These are phyloP conservation scores for Pycnomerus fuliginosus DNA, from an alignment of 2,888 invertebrate species.

Conservation along the genomic window DNA sequence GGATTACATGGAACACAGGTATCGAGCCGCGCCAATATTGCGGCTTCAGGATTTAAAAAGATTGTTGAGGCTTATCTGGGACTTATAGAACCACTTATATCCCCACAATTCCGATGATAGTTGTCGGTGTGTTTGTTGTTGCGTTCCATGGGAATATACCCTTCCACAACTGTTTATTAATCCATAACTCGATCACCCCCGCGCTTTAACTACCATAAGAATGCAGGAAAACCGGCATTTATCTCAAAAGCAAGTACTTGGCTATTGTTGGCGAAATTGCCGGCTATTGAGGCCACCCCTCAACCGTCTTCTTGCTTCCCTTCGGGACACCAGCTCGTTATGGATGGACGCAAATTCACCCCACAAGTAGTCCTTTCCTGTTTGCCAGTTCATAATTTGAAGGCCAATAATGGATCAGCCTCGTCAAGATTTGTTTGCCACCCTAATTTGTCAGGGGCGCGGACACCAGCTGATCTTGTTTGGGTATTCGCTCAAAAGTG, in stretches of 20 bases:
- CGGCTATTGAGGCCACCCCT: conserved; percentile 29
- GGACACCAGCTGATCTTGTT: too few species aligned
- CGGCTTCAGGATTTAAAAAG: conserved; percentile 49
- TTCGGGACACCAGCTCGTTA: conserved; percentile 1
- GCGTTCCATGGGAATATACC: neutral
- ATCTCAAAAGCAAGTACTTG: conserved; percentile 2
- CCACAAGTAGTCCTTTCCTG: conserved; percentile 41
- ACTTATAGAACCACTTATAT: conserved; percentile 47
- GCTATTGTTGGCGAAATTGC: conserved; percentile 36
- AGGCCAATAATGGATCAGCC: conserved; percentile 1
- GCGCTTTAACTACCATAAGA: too few species aligned
- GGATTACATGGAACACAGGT: conserved; percentile 50
- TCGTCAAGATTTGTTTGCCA: neutral
- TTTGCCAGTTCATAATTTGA: conserved; percentile 33
- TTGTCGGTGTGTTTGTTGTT: conserved; percentile 14
- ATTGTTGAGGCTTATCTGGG: conserved; percentile 49
- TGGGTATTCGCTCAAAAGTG: too few species aligned
- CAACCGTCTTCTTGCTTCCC: conserved; percentile 8
- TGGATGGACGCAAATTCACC: conserved; percentile 19
- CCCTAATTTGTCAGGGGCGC: conserved; percentile 15
- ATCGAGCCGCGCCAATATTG: conserved; percentile 46
- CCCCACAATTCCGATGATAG: conserved; percentile 38
- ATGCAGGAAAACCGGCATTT: neutral
- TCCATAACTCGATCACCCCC: too few species aligned
- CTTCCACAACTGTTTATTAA: too few species aligned